Conservation (phyloP, 2,113 vertebrate species). For the Ursus arctos region DNA sequence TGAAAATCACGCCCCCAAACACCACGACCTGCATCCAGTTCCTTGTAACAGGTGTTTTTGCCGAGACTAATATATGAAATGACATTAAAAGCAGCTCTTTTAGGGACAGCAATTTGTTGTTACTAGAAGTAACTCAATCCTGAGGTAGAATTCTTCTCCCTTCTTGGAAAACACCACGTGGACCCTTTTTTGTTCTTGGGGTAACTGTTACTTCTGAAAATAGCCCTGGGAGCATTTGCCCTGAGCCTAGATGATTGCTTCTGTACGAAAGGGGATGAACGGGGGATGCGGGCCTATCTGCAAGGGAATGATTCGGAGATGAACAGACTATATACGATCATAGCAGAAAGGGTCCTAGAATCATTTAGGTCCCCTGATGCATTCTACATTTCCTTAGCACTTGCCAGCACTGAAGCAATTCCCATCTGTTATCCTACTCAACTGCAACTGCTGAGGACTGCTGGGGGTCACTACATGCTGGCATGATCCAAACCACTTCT, state of each 20-base stretch:
- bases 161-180: neutral
- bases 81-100: neutral
- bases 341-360: no score
- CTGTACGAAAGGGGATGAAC: neutral
- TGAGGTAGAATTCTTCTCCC: neutral
- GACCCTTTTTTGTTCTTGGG: neutral
- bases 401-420: neutral
- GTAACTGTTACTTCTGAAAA: neutral
- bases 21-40: rapidly evolving
- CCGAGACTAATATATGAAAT: neutral
- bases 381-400: neutral
- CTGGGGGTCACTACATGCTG: no score
- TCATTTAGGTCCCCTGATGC: rapidly evolving
- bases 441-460: rapidly evolving
- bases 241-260: neutral
- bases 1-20: neutral
- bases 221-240: neutral
- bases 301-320: neutral
- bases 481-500: neutral
- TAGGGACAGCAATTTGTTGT: no score
- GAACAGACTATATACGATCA: rapidly evolving
- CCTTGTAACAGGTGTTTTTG: neutral
- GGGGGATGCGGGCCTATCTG: rapidly evolving
- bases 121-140: no score
- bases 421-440: rapidly evolving